Base-by-base conservation (phyloP, 2,888 invertebrate species). In the Germaria angustata region DNA sequence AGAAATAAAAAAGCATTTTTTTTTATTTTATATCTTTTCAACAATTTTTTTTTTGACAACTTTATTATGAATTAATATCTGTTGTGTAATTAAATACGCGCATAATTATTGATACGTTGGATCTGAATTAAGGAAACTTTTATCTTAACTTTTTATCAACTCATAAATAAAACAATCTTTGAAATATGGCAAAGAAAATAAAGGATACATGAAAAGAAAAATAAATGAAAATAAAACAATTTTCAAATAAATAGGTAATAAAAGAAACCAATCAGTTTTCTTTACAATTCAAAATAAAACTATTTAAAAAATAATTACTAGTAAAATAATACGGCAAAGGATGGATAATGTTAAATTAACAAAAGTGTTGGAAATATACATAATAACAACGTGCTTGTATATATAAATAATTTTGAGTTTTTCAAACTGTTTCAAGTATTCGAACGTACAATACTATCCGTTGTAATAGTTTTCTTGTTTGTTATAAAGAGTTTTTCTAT, bases 361-460 rank as follows among this genome's bases (percentile, higher is more conserved):
- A n/a, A 46, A 41, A 44, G 17, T 66, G 72, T 51, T 39, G 17
- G 49, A 22, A 34, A 36, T 63, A 68, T 65, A 55, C 13, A n/a
- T 28, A 28, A 28, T 28, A 28, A 55, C 28, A 75, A 36, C 13
- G 41, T 20, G 51, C 28, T 51, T 28, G 49, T 36, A 17, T n/a
- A n/a, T 44, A 32, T 55, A 66, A n/a, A 39, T 63, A 55, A 78
- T 65, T 69, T 78, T 46, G 49, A 68, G 24, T 44, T 53, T 34
- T 49, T 57, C 2, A 32, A 61, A 76, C 49, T 57, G 32, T 53
- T 63, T 69, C 39, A 55, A 68, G 65, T 83, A 85, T 84, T 86
- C 84, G 83, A 85, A 84, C 76, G 80, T 80, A 79, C 80, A 81
- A 85, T 84, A 83, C 83, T 83, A 80, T 81, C 36, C 51, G 63